These are phyloP conservation scores for Chironomus tentans DNA, from an alignment of 2,888 invertebrate species.

Conservation along the genomic window DNA sequence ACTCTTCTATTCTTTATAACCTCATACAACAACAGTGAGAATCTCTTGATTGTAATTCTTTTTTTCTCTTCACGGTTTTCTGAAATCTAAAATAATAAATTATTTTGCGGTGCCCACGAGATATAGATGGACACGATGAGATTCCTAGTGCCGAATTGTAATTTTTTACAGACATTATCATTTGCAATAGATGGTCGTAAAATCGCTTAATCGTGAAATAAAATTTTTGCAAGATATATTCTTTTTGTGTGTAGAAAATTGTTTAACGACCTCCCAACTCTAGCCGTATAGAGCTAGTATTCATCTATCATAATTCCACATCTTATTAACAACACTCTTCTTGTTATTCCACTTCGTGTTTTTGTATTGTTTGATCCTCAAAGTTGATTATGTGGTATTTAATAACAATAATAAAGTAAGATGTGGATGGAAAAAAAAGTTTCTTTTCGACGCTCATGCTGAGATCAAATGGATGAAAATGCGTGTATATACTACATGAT, in stretches of 20 bases:
- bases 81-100: not conserved
- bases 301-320: slow-evolving; percentile 18
- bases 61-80: too few relatives aligned
- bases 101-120: not conserved
- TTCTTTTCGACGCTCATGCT: not conserved
- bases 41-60: not conserved
- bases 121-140: not conserved
- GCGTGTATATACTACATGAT: not conserved
- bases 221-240: too few relatives aligned
- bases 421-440: not conserved
- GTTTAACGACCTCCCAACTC: slow-evolving; percentile 23
- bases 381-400: not conserved
- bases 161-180: too few relatives aligned
- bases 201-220: not conserved
- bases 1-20: not conserved
- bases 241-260: not conserved
- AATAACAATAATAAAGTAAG: not conserved
- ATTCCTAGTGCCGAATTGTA: too few relatives aligned
- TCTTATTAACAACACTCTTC: slow-evolving; percentile 22
- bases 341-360: not conserved
- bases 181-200: not conserved
- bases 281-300: not conserved
- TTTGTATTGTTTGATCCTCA: not conserved
- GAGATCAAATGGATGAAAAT: slow-evolving; percentile 17
- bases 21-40: not conserved